Base-by-base conservation (phyloP, 2,888 invertebrate genomes). In the Lasioglossum oenotherae region DNA sequence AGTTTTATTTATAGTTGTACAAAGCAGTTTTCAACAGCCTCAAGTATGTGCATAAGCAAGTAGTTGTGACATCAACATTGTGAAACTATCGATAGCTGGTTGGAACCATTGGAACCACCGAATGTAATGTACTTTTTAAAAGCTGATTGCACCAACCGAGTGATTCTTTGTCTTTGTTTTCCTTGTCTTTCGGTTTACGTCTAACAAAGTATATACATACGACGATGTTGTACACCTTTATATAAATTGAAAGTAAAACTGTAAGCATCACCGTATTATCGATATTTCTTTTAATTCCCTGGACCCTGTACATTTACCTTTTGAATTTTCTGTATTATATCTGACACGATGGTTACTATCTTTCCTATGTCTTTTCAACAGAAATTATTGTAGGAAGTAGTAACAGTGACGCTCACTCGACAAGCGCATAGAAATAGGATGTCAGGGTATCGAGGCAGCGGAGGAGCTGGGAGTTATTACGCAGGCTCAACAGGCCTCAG, bases 401-500 rank as follows among this genome's bases (percentile, higher is more conserved):
- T 88, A 88, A 90, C 88, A 89, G 80, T 89, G 89, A 90, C 91
- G 88, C 88, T 91, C 86, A 89, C 84, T 86, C 78, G 89, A 86
- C 88, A 89, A 87, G 88, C 89, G 76, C 84, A 91, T 84, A 90
- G 82, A 79, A 89, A 86, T 81, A 93, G 89, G 80, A 95, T 95
- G 95, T 94, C 95, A 75, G 93, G 93, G 85, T 93, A 94, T 85
- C 92, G 94, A 92, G 92, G 93, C 74, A 94, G 95, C 90, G 95
- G 95, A 90, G 92, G 93, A 64, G 91, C 92, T 85, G 95, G 95
- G 85, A 95, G 95, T 92, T 94, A 94, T 84, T 93, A 93, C 72
- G 93, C 93, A 79, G 96, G 95, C 86, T 95, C 96, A 87, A 96
- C 96, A 91, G 97, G 97, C 80, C 95, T 97, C 86, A 97, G 97